Evolutionary conservation across 2,797 vertebrate genomes (phyloP).

Genomic region (Artibeus jamaicensis): DNA sequence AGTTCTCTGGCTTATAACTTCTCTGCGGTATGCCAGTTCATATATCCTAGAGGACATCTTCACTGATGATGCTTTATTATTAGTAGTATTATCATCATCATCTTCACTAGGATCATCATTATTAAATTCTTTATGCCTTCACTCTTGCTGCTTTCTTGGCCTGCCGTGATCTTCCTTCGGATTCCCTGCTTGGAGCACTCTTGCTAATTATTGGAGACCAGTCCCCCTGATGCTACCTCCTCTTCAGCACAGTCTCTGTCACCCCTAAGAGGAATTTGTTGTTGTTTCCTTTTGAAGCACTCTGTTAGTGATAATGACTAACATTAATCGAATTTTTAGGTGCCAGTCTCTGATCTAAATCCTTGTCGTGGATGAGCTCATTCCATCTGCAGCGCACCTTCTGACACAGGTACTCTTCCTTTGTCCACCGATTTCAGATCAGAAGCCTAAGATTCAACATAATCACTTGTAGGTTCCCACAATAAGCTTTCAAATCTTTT

Average conservation of each 20-base stretch:
- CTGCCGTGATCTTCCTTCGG: background rate
- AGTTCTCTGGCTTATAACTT: background rate
- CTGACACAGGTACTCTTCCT: background rate
- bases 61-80: background rate
- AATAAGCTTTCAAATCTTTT: background rate
- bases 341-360: background rate
- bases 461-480: background rate
- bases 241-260: background rate
- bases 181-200: background rate
- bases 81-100: background rate
- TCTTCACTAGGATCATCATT: too few species aligned
- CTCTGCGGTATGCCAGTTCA: background rate
- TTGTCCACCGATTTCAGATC: background rate
- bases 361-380: background rate
- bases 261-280: background rate
- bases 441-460: background rate
- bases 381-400: background rate
- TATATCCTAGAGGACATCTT: background rate
- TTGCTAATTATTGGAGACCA: background rate
- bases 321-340: background rate
- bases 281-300: slow-evolving; percentile 19
- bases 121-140: background rate
- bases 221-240: background rate
- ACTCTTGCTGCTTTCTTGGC: background rate
- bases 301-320: background rate